Evolutionary conservation across 1,140 invertebrate genomes (phyloP), one percentile per base, ranked within the genome.

Genomic region (Temnothorax nylanderi): DNA sequence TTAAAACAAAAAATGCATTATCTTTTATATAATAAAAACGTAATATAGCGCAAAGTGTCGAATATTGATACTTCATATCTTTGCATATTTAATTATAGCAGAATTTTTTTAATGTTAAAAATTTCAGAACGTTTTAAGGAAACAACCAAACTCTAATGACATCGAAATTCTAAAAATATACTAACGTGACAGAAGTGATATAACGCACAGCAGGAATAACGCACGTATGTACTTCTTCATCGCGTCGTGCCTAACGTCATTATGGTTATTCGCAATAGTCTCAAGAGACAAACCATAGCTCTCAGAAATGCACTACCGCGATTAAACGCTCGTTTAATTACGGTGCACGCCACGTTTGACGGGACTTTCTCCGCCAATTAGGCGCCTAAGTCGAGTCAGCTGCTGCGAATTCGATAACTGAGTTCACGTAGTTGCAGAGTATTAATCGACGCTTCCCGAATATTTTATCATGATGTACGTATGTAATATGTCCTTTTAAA

Each of bases 291-390:
- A 81, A 81, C 44, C n/a, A 64, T 80, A 84, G 11, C 86, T 72
- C 58, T 67, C 51, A 64, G 80, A 87, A 87, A 64, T 85, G 56
- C 49, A n/a, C 32, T 64, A 65, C 56, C 32, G 51, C 75, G 85
- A 86, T 80, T 80, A 86, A 56, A 65, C 16, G 58, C 54, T 74
- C 80, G 67, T 75, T 84, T 87, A 87, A 87, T 87, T 84, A 84
- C 21, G 8, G 58, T 26, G 18, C 69, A 34, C 34, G 86, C 49
- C 37, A 56, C 65, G 41, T 87, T 87, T 65, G 47, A 51, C 47
- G 18, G 21, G 49, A 87, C 86, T 87, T 87, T 87, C 86, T 87
- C 86, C 26, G 80, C 60, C 86, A 87, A 87, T 87, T 87, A 86
- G 41, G 26, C 18, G 60, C 32, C 76, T 71, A 74, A 84, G 56